Evolutionary conservation across 2,113 vertebrate species (phyloP).

Genomic region (Bubo blakistoni): DNA sequence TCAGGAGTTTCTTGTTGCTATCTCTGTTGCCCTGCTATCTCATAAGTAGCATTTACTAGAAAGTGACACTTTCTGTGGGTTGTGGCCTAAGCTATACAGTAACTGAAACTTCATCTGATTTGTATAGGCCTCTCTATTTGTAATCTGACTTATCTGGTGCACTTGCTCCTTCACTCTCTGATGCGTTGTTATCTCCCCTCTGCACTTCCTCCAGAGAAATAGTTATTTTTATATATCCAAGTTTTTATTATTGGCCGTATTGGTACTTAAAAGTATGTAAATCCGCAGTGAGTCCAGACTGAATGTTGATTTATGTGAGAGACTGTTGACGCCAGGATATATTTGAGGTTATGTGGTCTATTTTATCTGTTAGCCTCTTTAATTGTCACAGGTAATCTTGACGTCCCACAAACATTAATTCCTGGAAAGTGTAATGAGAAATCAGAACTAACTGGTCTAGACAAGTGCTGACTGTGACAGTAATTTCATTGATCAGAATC

Average conservation of each 20-base stretch:
- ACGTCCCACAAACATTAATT: neutral
- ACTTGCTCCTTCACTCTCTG: accelerated
- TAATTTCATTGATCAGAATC: conserved; percentile 2
- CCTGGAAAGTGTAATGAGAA: conserved; percentile 14
- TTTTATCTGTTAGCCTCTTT: neutral
- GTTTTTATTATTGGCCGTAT: neutral
- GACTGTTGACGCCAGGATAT: neutral
- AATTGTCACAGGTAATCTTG: neutral
- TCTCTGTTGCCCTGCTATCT: neutral
- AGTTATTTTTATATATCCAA: neutral
- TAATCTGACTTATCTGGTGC: neutral
- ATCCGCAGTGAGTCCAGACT: neutral
- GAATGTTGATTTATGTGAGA: neutral
- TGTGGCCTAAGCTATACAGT: neutral
- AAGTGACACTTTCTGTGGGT: neutral
- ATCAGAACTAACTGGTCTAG: neutral
- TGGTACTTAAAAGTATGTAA: neutral
- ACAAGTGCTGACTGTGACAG: neutral
- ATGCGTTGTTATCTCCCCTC: neutral
- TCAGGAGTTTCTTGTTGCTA: accelerated
- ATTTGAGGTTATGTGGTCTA: neutral
- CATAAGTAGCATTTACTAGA: neutral
- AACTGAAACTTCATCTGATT: neutral
- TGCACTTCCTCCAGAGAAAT: neutral
- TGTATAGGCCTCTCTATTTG: accelerated